phyloP scores from a whole-genome alignment of 37 sponge, comb jelly and placozoan species.

The Ianthella basta region DNA sequence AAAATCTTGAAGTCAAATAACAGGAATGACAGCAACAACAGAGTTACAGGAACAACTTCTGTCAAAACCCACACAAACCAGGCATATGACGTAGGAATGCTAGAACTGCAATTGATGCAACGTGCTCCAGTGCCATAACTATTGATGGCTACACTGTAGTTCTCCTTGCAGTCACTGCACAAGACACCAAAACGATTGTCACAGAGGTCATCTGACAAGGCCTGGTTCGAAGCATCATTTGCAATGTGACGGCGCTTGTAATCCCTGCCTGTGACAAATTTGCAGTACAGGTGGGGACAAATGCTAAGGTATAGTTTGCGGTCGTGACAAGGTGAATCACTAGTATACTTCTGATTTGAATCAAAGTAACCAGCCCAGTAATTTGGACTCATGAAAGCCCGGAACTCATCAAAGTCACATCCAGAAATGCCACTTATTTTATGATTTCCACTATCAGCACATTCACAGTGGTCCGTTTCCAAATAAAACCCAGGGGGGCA shows the following conservation, averaged over 20 bases:
- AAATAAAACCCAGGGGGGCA: conserved; percentile 64
- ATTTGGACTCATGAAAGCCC: conserved; percentile 2
- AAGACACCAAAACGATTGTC: conserved; percentile 47
- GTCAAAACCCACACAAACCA: conserved; percentile 55
- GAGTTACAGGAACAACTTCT: conserved; percentile 55
- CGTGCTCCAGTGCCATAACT: neutral
- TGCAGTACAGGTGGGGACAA: conserved; percentile 33
- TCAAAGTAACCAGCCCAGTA: conserved; percentile 31
- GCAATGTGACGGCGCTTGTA: neutral
- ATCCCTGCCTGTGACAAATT: neutral
- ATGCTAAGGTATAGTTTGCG: neutral
- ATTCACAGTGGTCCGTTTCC: neutral
- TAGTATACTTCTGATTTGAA: neutral
- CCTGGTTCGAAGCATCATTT: neutral
- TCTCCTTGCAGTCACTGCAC: conserved; percentile 57
- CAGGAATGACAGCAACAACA: conserved; percentile 50
- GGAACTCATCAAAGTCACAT: neutral
- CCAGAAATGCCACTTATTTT: neutral
- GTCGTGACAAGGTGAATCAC: neutral
- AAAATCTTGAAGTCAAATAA: conserved; percentile 54
- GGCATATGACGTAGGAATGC: neutral
- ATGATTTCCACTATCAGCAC: neutral
- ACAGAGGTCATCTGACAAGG: neutral
- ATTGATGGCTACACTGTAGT: conserved; percentile 28
- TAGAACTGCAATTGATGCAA: conserved; percentile 36